phyloP scores from a whole-genome alignment of 2,888 invertebrate species.

The Nipponacmea schrenckii region DNA sequence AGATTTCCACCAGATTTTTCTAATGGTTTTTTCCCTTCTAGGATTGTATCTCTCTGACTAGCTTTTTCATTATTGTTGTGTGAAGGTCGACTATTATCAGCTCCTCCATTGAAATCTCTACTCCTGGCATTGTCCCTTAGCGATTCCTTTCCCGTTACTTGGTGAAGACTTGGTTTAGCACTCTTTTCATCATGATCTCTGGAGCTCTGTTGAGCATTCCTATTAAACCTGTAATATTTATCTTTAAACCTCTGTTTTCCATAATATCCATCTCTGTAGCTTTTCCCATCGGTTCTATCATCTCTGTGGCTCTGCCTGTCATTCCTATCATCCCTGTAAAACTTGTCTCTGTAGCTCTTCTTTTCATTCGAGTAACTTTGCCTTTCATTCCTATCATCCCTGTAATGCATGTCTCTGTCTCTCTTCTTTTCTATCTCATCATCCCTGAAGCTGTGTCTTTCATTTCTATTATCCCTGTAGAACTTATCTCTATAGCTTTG shows the following conservation, averaged over 20 bases:
- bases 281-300: slow-evolving; percentile 11
- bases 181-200: not conserved
- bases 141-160: no score
- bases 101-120: no score
- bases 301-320: slow-evolving; percentile 7
- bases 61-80: no score
- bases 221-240: not conserved
- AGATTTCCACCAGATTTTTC: not conserved
- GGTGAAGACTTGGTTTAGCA: not conserved
- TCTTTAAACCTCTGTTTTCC: not conserved
- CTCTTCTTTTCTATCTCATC: slow-evolving; percentile 11
- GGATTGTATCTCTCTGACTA: not conserved
- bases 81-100: no score
- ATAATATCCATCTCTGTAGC: slow-evolving; percentile 11
- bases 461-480: not conserved
- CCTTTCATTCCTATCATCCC: slow-evolving; percentile 11
- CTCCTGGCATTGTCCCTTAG: no score
- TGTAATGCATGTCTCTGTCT: slow-evolving; percentile 8
- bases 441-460: slow-evolving; percentile 4
- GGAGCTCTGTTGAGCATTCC: not conserved
- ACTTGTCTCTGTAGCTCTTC: slow-evolving; percentile 12
- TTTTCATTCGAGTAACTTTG: slow-evolving; percentile 1
- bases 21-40: not conserved
- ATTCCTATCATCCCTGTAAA: not conserved
- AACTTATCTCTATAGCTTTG: not conserved